Evolutionary conservation across 2,888 invertebrate genomes (phyloP), one percentile per base, ranked within the genome.

Genomic region (Tridacna crocea): DNA sequence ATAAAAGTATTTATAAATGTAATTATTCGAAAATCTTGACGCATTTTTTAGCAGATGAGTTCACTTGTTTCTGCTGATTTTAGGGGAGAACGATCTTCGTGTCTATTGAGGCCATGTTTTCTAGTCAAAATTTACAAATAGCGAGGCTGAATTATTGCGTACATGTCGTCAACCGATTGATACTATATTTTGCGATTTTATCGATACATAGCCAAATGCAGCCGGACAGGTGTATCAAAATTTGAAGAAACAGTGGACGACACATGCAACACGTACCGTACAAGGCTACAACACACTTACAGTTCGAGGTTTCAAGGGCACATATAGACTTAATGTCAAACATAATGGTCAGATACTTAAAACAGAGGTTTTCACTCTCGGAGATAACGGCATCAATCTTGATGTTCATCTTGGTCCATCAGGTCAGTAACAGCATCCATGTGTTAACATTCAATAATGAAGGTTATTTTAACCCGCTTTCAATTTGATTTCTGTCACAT

Each of bases 271-370:
- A 58, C 51, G 36, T 22, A 77, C 58, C 0, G 26, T 77, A 17
- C 68, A 66, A 11, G 77, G 77, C 24, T 46, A 26, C 24, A 60
- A 70, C 58, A 36, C 15, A 12, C 46, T 68, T 15, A 66, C 66
- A 12, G 60, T 70, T 27, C 19, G 60, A 36, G 70, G 68, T 19
- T 77, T 77, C 46, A 77, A 68, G 26, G 77, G 77, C n/a, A 68
- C 55, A 15, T 77, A 70, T 19, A 60, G 60, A 17, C 47, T 77
- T 17, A 70, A 68, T 2, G 77, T 77, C 13, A 77, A 77, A 70
- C 77, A 77, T 36, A 77, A 77, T 17, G 77, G 70, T 19, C 68
- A 68, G 19, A 24, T 77, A 19, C 55, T 77, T 58, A 68, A 77
- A 77, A 68, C 77, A 15, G 68, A 77, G 51, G 58, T 55, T 0